A percentile compares a stretch with the other conserved stretches of the same genome.
Evolutionary conservation across 1,140 invertebrate genomes (phyloP).

Genomic region (Portunus trituberculatus): DNA sequence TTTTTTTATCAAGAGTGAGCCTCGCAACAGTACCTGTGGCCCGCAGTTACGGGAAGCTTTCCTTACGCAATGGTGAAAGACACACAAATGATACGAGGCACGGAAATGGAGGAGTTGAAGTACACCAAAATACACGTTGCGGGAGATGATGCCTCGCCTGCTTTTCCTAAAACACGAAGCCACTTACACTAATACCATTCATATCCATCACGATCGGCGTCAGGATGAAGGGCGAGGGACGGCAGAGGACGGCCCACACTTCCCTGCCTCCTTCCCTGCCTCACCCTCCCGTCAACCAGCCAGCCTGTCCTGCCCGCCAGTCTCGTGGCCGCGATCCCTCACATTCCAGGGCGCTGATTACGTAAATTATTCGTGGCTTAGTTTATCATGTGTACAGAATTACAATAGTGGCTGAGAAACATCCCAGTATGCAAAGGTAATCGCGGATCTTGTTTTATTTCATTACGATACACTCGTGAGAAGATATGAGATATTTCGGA

Average conservation of each 20-base stretch:
- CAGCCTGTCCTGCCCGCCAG: not conserved
- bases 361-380: not conserved
- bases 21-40: not conserved
- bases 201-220: constrained; percentile 70
- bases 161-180: constrained; percentile 38
- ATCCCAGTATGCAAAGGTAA: constrained; percentile 8
- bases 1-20: not conserved
- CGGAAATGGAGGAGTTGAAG: not conserved
- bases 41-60: not conserved
- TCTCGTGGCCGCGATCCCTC: not conserved
- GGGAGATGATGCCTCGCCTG: not conserved
- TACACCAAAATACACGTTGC: not conserved
- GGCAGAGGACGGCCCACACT: not conserved
- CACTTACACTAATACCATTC: constrained; percentile 67
- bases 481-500: constrained; percentile 63
- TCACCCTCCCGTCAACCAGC: not conserved
- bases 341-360: constrained; percentile 1
- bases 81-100: not conserved
- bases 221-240: not conserved
- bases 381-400: constrained; percentile 35
- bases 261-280: not conserved
- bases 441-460: constrained; percentile 4
- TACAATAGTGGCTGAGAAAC: constrained; percentile 23
- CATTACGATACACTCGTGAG: constrained; percentile 59
- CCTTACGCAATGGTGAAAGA: not conserved